These are phyloP conservation scores for Onychostruthus taczanowskii DNA, from an alignment of 2,113 vertebrate species.

Conservation along the genomic window DNA sequence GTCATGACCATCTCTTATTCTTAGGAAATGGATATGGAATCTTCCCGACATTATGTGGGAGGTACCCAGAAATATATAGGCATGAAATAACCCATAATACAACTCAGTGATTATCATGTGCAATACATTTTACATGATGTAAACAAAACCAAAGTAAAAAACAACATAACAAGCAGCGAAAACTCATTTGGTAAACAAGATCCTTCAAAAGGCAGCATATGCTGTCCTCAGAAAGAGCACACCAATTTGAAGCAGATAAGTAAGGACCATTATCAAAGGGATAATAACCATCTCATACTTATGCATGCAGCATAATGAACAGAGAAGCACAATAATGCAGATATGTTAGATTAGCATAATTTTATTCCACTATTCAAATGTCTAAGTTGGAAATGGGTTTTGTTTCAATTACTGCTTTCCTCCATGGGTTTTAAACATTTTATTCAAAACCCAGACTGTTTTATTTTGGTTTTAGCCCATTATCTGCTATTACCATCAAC, in stretches of 20 bases:
- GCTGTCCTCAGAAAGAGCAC: slow-evolving; percentile 39
- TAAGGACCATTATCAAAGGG: slow-evolving; percentile 65
- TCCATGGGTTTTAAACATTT: slow-evolving; percentile 53
- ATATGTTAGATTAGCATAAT: slow-evolving; percentile 74
- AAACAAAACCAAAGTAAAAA: slow-evolving; percentile 66
- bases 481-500: slow-evolving; percentile 33
- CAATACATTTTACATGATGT: slow-evolving; percentile 45
- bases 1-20: background rate
- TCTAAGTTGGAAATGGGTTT: slow-evolving; percentile 63
- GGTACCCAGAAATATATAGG: background rate
- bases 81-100: background rate
- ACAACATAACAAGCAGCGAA: slow-evolving; percentile 14
- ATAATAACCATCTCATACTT: slow-evolving; percentile 70
- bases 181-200: slow-evolving; percentile 57
- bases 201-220: slow-evolving; percentile 49
- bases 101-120: slow-evolving; percentile 38
- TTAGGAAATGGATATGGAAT: background rate
- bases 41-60: background rate
- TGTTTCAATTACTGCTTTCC: slow-evolving; percentile 68
- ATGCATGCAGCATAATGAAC: slow-evolving; percentile 66
- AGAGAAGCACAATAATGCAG: slow-evolving; percentile 67
- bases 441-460: slow-evolving; percentile 41
- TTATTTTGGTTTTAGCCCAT: slow-evolving; percentile 39
- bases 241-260: slow-evolving; percentile 68
- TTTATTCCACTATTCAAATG: slow-evolving; percentile 71